These are phyloP conservation scores for Phenganax subtilis DNA, from an alignment of 92 coral and sea anemone genomes.

Conservation along the genomic window DNA sequence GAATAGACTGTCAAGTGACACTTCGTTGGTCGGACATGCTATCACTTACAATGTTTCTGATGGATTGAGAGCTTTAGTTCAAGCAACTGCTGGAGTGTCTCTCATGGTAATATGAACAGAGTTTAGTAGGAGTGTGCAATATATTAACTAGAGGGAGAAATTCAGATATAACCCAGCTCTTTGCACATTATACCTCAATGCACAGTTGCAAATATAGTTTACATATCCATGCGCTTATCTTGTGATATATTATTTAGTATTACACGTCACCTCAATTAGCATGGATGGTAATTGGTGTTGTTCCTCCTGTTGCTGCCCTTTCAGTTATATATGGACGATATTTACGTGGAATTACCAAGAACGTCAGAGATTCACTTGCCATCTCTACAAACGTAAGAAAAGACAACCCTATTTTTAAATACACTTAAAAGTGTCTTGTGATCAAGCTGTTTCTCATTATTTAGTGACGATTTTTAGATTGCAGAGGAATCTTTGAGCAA, in stretches of 20 bases:
- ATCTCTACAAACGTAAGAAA: constrained; percentile 72
- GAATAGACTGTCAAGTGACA: constrained; percentile 89
- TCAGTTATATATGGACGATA: constrained; percentile 89
- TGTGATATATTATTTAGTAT: constrained; percentile 30
- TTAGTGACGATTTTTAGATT: constrained; percentile 45
- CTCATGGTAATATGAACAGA: constrained; percentile 69
- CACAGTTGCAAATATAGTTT: no score
- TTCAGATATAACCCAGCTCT: no score
- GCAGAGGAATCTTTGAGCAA: constrained; percentile 92
- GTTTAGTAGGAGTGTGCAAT: no score
- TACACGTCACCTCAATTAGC: constrained; percentile 91
- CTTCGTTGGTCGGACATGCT: constrained; percentile 88
- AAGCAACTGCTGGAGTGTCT: constrained; percentile 85
- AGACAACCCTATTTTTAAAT: background rate
- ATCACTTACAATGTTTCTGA: constrained; percentile 98
- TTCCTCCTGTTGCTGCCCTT: constrained; percentile 85
- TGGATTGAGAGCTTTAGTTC: constrained; percentile 90
- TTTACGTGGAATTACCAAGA: constrained; percentile 69
- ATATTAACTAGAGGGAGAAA: no score
- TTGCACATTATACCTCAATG: no score
- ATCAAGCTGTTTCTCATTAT: background rate
- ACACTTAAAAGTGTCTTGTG: background rate
- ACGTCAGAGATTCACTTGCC: constrained; percentile 81
- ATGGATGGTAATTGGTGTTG: constrained; percentile 75
- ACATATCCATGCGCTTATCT: no score